Evolutionary conservation across 2,888 invertebrate species (phyloP), one percentile per base, ranked within the genome.

Genomic region (Agapostemon virescens): DNA sequence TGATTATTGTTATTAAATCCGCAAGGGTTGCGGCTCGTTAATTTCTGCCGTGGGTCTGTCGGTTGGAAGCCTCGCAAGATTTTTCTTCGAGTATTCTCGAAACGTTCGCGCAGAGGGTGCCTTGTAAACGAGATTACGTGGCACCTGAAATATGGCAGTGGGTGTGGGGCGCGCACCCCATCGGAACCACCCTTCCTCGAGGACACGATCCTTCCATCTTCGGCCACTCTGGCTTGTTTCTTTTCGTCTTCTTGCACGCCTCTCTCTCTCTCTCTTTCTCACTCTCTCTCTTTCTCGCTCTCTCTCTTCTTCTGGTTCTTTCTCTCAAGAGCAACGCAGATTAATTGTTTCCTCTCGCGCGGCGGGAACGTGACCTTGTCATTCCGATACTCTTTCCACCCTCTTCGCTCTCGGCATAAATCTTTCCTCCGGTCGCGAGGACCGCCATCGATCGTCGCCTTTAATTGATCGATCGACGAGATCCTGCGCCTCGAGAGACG

Each of bases 51-150:
- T 5, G 20, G 30, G 20, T 15, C 20, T 30, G 33, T n/a, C 33
- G 33, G n/a, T n/a, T 33, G 36, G 63, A n/a, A 63, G 33, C 36
- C 9, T 13, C 0, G 4, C 36, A 63, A 33, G 20, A 63, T 63
- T 63, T 63, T 33, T 63, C 75, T 68, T 77, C 69, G 72, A 81
- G 78, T 77, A 78, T 83, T 81, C 81, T 77, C 64, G 74, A 61
- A 74, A 81, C 72, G 82, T 67, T 67, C 30, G 42, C 67, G 20
- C 30, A 30, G 42, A 23, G 67, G 30, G 30, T 72, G 82, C 49
- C 67, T 68, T 33, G 74, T 82, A 77, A 81, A 84, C 74, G 73
- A 64, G 79, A 81, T 84, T 84, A 84, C 81, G 83, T 81, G 75
- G 77, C 77, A 83, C 83, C 83, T 83, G 83, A 84, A 81, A 81